Conservation (phyloP, 2,888 invertebrate genomes). For the Beris chalybata region DNA sequence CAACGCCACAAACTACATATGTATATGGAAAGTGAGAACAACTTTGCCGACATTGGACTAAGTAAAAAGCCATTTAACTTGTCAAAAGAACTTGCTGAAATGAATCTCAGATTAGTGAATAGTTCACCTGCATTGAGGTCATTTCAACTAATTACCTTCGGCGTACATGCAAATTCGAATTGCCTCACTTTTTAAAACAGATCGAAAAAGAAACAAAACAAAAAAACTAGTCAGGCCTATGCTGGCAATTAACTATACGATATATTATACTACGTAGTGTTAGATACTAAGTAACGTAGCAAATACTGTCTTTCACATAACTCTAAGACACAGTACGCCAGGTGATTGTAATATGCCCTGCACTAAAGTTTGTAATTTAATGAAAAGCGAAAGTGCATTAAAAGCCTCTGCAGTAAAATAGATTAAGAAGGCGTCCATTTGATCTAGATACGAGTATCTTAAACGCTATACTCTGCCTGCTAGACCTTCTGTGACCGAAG, state of each 20-base stretch:
- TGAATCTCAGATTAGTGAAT: constrained; percentile 3
- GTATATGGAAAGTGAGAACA: too few species aligned
- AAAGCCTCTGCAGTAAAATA: background rate
- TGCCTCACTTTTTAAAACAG: constrained; percentile 7
- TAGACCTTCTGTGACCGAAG: too few species aligned
- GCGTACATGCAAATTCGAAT: constrained; percentile 28
- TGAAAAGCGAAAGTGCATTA: constrained; percentile 9
- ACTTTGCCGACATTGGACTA: background rate
- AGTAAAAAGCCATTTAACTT: background rate
- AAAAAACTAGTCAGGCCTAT: too few species aligned
- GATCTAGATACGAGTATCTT: constrained; percentile 4
- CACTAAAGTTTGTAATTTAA: background rate
- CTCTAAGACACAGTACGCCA: background rate
- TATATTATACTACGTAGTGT: too few species aligned
- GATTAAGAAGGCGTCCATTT: constrained; percentile 17
- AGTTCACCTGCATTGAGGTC: constrained; percentile 26
- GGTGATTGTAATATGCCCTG: background rate
- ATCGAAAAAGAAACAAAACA: too few species aligned
- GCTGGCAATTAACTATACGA: too few species aligned
- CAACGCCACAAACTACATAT: too few species aligned
- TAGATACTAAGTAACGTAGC: too few species aligned
- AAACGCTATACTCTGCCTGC: too few species aligned
- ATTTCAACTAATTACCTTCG: constrained; percentile 29
- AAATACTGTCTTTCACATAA: too few species aligned
- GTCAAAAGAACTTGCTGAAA: background rate